These are phyloP conservation scores for Baryphthengus martii DNA, from an alignment of 2,113 vertebrate genomes.

Conservation along the genomic window DNA sequence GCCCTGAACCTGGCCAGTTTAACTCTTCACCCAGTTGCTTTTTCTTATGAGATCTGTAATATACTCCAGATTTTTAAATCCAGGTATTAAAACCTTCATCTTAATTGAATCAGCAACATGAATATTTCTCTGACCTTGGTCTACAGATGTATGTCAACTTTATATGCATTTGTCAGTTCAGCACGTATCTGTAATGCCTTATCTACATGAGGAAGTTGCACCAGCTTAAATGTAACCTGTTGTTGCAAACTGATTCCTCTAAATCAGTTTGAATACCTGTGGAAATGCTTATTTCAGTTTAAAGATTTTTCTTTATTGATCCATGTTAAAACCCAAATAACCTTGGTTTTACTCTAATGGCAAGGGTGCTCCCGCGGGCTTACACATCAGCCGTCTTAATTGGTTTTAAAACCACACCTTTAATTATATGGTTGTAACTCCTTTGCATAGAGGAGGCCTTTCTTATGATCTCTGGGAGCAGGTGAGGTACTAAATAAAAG, in stretches of 20 bases:
- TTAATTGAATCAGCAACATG: constrained; percentile 20
- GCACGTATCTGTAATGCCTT: neutral
- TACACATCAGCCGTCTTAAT: neutral
- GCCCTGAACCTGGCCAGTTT: neutral
- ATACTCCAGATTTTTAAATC: neutral
- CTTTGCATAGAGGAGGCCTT: neutral
- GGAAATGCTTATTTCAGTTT: constrained; percentile 11
- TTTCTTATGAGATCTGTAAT: neutral
- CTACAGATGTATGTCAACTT: neutral
- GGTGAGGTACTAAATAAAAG: neutral
- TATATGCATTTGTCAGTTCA: neutral
- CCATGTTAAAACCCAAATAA: neutral
- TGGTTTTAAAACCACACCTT: neutral
- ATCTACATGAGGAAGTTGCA: neutral
- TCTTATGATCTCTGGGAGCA: neutral
- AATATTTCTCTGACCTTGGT: neutral
- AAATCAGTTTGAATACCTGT: constrained; percentile 14
- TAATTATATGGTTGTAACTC: neutral
- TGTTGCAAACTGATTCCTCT: constrained; percentile 24
- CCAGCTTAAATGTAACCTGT: neutral
- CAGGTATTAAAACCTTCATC: neutral
- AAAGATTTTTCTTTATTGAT: constrained; percentile 9
- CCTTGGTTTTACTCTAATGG: neutral
- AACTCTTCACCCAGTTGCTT: neutral
- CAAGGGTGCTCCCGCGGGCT: neutral